Percentiles rank a stretch among this genome's conserved stretches.
These are phyloP conservation scores for Cavia porcellus DNA, from an alignment of 2,113 vertebrate species.

Conservation along the genomic window DNA sequence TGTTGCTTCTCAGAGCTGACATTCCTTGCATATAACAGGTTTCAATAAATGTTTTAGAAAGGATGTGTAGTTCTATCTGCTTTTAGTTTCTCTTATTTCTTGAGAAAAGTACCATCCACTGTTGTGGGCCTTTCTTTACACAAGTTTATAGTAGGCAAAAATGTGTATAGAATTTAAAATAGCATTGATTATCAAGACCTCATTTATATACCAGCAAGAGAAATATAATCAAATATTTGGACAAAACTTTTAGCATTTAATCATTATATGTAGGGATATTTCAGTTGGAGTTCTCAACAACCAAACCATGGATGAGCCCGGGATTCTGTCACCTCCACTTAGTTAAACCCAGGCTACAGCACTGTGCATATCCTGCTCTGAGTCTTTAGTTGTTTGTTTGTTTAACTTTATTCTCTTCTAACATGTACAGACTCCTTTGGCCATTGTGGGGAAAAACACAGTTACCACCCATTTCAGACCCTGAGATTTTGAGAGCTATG, in stretches of 20 bases:
- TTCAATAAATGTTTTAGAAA: background rate
- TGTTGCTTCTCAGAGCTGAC: background rate
- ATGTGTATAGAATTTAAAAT: background rate
- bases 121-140: background rate
- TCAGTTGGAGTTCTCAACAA: background rate
- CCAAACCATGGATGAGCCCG: background rate
- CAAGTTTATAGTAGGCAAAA: background rate
- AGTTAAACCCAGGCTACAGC: background rate
- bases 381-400: background rate
- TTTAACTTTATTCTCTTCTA: background rate
- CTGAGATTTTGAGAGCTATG: background rate
- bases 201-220: background rate
- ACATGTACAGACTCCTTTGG: background rate
- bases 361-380: background rate
- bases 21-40: background rate
- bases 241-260: background rate
- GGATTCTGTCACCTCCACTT: background rate
- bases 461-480: background rate
- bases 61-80: background rate
- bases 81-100: background rate
- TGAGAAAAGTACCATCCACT: background rate
- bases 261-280: background rate
- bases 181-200: background rate
- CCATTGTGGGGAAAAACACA: background rate
- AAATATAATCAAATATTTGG: background rate